phyloP scores from a whole-genome alignment of 2,113 vertebrate species.

The Turnix velox region DNA sequence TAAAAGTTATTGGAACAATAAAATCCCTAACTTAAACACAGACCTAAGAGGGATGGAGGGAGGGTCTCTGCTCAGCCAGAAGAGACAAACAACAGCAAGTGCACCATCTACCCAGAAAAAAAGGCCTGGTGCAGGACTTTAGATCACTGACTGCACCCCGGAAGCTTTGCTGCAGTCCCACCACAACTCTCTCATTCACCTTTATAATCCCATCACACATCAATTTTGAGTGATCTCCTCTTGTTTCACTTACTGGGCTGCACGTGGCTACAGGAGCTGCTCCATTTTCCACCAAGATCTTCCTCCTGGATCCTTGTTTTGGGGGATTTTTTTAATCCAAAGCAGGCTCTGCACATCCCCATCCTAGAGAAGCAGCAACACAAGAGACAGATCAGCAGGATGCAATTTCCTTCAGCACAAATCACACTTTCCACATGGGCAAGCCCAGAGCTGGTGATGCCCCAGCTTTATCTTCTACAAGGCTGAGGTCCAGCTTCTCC shows the following conservation, averaged over 20 bases:
- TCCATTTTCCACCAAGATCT: background rate
- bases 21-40: slow-evolving; percentile 7
- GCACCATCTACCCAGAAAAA: background rate
- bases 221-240: background rate
- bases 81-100: background rate
- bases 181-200: background rate
- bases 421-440: background rate
- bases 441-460: background rate
- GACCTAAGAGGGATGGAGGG: background rate
- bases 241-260: background rate
- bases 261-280: fast-evolving
- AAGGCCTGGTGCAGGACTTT: background rate
- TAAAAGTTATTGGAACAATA: slow-evolving; percentile 38
- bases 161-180: background rate
- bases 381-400: background rate
- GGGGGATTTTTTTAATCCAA: background rate
- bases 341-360: background rate
- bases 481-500: background rate
- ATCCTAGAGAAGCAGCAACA: background rate
- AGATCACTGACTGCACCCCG: background rate
- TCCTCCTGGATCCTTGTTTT: background rate
- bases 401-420: fast-evolving
- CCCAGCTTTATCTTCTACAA: background rate
- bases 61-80: background rate
- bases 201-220: background rate